Conservation (phyloP, 1,140 invertebrate species). For the Sinonovacula constricta region DNA sequence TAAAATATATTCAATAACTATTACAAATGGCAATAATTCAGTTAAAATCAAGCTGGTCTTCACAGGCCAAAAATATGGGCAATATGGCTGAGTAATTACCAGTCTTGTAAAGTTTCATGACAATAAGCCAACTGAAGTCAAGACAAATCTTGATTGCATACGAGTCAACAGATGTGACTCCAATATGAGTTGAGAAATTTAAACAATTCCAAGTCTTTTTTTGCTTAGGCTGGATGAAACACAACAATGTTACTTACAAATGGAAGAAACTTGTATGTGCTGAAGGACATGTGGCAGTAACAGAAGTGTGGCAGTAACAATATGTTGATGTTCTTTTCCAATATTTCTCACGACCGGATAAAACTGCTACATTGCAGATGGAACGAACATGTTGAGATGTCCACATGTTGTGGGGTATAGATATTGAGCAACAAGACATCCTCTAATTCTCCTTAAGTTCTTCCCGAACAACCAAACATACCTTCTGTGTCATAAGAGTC, state of each 20-base stretch:
- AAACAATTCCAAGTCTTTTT: not conserved
- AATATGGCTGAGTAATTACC: not conserved
- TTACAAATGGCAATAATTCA: not conserved
- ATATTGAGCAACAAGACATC: constrained; percentile 3
- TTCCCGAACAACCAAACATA: constrained; percentile 63
- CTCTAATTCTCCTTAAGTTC: constrained; percentile 69
- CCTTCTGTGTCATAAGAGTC: constrained; percentile 62
- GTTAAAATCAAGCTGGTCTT: not conserved
- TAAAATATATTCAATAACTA: not conserved
- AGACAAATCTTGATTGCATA: not conserved
- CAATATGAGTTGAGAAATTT: too few relatives aligned
- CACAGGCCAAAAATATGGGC: not conserved
- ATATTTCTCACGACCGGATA: not conserved
- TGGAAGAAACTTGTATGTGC: not conserved
- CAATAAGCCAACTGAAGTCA: not conserved
- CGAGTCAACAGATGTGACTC: not conserved
- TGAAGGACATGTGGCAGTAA: too few relatives aligned
- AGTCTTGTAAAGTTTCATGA: not conserved
- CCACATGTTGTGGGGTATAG: not conserved
- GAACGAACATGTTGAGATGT: not conserved
- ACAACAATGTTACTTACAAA: not conserved
- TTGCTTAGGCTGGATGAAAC: not conserved
- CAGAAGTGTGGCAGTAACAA: not conserved
- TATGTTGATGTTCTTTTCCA: not conserved
- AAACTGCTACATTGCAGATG: not conserved